Evolutionary conservation across 2,797 vertebrate species (phyloP), one percentile per base, ranked within the genome.

Genomic region (Austrolebias charrua): DNA sequence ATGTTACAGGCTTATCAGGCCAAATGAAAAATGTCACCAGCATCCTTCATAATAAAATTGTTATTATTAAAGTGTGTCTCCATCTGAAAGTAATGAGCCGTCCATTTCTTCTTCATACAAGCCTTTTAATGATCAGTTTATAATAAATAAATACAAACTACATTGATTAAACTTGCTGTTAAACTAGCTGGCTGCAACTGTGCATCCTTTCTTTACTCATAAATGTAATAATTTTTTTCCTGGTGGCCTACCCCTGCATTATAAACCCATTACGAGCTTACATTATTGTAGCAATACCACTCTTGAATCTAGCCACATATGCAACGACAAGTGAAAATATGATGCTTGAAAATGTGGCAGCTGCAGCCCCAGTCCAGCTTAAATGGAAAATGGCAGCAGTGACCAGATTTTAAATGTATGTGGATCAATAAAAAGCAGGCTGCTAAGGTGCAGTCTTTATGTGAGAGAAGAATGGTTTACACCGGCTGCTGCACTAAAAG

Each of bases 321-420:
- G 38, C 35, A 44, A 44, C 10, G 76, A 81, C 71, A 81, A 90
- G 90, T 78, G 79, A 75, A 84, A 91, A 60, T 90, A 85, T 82
- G 85, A 90, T 90, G 91, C 92, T 93, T 87, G 87, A 91, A 90
- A 91, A 70, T 66, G 75, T 79, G 76, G 72, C 79, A 75, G 78
- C 82, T 86, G 82, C 87, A 77, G 71, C 90, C 88, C 86, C 86
- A 89, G 78, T 84, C 77, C 85, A 93, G 90, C 89, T 93, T 88
- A 93, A 94, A 93, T 76, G 79, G 91, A 88, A 89, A 82, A 82
- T 80, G 84, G 90, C 90, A 90, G 90, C 86, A 90, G 92, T 88
- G 90, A 95, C 92, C 85, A 92, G 91, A 94, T 93, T 96, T 93
- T 93, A 94, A 95, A 96, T 91, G 92, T 92, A 93, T 68, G 80